Conservation (phyloP, 2,888 invertebrate species). For the Odontomyia ornata region DNA sequence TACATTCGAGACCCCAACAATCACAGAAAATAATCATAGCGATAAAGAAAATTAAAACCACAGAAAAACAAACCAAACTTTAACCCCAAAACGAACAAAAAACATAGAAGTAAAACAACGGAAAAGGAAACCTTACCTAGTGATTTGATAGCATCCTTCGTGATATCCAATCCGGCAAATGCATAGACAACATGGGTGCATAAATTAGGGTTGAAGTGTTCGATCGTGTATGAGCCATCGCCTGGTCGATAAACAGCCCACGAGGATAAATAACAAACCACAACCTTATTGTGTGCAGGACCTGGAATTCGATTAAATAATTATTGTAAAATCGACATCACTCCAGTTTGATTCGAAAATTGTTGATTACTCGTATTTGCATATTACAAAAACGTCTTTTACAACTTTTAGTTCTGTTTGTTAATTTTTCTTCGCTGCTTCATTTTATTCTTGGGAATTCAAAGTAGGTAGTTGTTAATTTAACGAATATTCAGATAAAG, state of each 20-base stretch:
- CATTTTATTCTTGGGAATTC: background rate
- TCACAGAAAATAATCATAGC: too few relatives aligned
- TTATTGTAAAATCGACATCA: background rate
- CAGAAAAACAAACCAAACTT: background rate
- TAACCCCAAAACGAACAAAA: background rate
- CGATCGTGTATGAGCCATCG: conserved; percentile 72
- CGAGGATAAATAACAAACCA: conserved; percentile 82
- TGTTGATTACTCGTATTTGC: too few relatives aligned
- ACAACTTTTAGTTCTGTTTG: background rate
- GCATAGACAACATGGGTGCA: conserved; percentile 86
- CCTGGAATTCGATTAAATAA: conserved; percentile 63
- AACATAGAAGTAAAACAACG: too few relatives aligned
- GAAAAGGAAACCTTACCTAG: conserved; percentile 67
- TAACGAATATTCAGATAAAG: background rate
- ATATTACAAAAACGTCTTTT: background rate
- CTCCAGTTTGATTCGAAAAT: background rate
- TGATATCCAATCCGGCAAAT: conserved; percentile 79
- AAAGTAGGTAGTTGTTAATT: background rate
- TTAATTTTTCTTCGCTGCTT: background rate
- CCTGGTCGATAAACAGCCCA: conserved; percentile 81
- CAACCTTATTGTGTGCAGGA: conserved; percentile 75
- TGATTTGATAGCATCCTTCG: conserved; percentile 73
- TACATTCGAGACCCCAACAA: too few relatives aligned
- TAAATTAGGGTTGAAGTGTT: conserved; percentile 75
- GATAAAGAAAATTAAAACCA: background rate